A percentile compares a stretch with the other conserved stretches of the same genome.
These are phyloP conservation scores for Typhlichthys subterraneus DNA, from an alignment of 2,797 vertebrate genomes.

Conservation along the genomic window DNA sequence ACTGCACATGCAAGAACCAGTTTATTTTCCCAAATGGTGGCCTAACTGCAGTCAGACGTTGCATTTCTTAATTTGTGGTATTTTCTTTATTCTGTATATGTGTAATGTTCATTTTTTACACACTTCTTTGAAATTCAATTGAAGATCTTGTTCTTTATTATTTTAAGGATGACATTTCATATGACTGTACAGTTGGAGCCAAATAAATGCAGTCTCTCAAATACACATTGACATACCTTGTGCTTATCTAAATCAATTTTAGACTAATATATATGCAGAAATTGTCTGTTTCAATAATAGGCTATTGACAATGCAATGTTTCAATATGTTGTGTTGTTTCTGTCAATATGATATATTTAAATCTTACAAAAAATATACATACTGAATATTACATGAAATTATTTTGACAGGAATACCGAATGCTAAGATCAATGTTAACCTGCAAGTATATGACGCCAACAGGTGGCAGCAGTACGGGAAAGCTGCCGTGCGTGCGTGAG, in stretches of 20 bases:
- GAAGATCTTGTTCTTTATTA: slow-evolving; percentile 55
- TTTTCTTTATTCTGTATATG: slow-evolving; percentile 46
- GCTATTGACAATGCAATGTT: too few relatives aligned
- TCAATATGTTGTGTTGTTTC: too few relatives aligned
- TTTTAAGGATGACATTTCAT: slow-evolving; percentile 63
- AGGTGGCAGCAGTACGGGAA: slow-evolving; percentile 21
- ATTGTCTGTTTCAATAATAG: too few relatives aligned
- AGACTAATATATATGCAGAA: too few relatives aligned
- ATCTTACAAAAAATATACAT: too few relatives aligned
- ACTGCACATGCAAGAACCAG: slow-evolving; percentile 11
- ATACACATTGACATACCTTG: slow-evolving; percentile 24
- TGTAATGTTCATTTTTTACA: slow-evolving; percentile 46
- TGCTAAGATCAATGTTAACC: slow-evolving; percentile 6
- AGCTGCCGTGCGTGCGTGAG: slow-evolving; percentile 10
- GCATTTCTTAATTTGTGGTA: slow-evolving; percentile 9
- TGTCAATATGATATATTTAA: too few relatives aligned
- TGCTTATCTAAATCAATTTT: neutral
- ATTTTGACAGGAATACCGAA: too few relatives aligned
- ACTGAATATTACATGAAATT: too few relatives aligned
- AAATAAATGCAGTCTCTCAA: slow-evolving; percentile 78
- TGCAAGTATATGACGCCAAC: neutral
- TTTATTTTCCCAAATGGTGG: slow-evolving; percentile 1
- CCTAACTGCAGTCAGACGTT: slow-evolving; percentile 15
- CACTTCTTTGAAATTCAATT: slow-evolving; percentile 60
- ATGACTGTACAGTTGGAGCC: slow-evolving; percentile 77